Evolutionary conservation across 2,113 vertebrate genomes (phyloP).

Genomic region (Eolophus roseicapilla): DNA sequence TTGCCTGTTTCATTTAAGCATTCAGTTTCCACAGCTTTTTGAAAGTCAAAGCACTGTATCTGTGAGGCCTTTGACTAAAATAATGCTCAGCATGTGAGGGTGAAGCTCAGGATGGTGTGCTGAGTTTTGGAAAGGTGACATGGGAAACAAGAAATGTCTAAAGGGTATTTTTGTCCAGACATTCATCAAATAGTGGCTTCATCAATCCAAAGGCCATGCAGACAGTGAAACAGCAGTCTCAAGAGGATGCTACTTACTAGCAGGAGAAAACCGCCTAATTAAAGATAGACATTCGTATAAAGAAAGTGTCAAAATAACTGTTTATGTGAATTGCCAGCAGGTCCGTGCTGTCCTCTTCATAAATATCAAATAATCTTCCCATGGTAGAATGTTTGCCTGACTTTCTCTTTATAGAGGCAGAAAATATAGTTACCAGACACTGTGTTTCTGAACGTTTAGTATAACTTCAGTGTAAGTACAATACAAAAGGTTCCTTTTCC

Average conservation of each 20-base stretch:
- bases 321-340: not conserved
- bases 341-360: not conserved
- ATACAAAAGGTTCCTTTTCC: not conserved
- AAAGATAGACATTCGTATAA: not conserved
- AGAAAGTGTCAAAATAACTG: not conserved
- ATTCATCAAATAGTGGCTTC: not conserved
- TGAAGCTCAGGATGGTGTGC: not conserved
- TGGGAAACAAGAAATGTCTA: not conserved
- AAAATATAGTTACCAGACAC: not conserved
- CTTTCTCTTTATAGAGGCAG: not conserved
- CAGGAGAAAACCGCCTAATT: not conserved
- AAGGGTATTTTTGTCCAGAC: not conserved
- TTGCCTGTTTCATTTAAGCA: not conserved
- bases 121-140: not conserved
- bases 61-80: not conserved
- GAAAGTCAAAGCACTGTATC: not conserved
- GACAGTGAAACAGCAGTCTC: not conserved
- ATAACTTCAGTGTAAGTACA: rapidly evolving
- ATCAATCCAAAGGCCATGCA: not conserved
- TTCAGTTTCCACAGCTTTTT: not conserved
- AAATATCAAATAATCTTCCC: not conserved
- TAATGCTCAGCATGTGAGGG: not conserved
- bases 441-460: not conserved
- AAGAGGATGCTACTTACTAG: not conserved
- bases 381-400: not conserved